Conservation (phyloP, 1,140 invertebrate species). For the Potamilus streckersoni region DNA sequence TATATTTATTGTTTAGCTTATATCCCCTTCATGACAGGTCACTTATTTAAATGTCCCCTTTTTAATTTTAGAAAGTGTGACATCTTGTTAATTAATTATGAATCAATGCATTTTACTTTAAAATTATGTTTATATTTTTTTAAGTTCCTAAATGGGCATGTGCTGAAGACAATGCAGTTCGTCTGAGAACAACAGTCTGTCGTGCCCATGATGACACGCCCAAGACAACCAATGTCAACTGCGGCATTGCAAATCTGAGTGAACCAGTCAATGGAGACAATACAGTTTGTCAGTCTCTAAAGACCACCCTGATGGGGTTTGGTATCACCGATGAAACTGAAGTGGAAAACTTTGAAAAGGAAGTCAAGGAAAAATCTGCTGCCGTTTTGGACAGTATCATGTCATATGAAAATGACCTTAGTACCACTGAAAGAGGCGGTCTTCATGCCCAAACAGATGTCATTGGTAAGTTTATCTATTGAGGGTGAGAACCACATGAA, state of each 20-base stretch:
- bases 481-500: not conserved
- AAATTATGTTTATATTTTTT: not conserved
- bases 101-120: too few species aligned
- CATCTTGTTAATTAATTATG: too few species aligned
- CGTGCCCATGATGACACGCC: slow-evolving; percentile 26
- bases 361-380: slow-evolving; percentile 18
- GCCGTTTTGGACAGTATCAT: slow-evolving; percentile 33
- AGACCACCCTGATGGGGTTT: slow-evolving; percentile 36
- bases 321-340: slow-evolving; percentile 3
- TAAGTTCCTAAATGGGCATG: not conserved
- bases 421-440: slow-evolving; percentile 30
- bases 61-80: too few species aligned
- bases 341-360: slow-evolving; percentile 3
- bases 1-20: too few species aligned
- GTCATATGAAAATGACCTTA: slow-evolving; percentile 30
- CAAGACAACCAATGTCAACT: slow-evolving; percentile 14
- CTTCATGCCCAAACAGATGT: slow-evolving; percentile 43
- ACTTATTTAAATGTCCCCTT: too few species aligned
- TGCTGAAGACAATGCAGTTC: slow-evolving; percentile 12
- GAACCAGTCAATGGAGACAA: slow-evolving; percentile 43
- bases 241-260: slow-evolving; percentile 29
- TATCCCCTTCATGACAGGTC: too few species aligned
- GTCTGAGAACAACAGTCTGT: slow-evolving; percentile 35
- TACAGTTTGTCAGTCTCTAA: slow-evolving; percentile 33
- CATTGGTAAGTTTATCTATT: slow-evolving; percentile 32